Base-by-base conservation (phyloP, 2,797 vertebrate species). In the Characodon lateralis region DNA sequence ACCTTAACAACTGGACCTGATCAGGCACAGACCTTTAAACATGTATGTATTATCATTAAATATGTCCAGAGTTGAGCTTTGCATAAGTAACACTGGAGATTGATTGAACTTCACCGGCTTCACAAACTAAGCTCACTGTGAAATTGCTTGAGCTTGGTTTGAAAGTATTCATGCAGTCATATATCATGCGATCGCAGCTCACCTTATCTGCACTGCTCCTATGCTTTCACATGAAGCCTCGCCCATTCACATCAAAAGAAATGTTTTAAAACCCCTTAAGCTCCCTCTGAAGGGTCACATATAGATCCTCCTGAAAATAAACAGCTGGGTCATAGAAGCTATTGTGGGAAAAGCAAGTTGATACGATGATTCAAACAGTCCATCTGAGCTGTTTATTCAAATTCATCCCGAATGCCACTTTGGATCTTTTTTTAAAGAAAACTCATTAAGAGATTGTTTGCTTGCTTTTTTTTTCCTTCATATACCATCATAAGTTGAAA, bases 211-310 rank as follows among this genome's bases (percentile, higher is more conserved):
- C 82, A 89, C 89, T 84, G 91, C 78, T 89, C 80, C 90, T 87
- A 90, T 85, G 65, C 90, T 89, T 89, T 91, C 85, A 87, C 89
- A 90, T 88, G 89, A 88, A 94, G 90, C 91, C 92, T 89, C 65
- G 86, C 93, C 86, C 83, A 83, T 90, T 93, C 89, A 95, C 94
- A 91, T 95, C 94, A 95, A 96, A 69, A 95, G 94, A 91, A 71
- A 76, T 77, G 79, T 86, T 88, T 85, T 78, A 92, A 94, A 94
- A 91, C 89, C 91, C 89, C 85, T 87, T 93, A 94, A 95, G 93
- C 93, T 87, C 90, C 88, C 90, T 91, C 86, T 93, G 92, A 95
- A 94, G 91, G 86, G 89, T 86, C 91, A 90, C 85, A 85, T 72
- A n/a, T 55, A 72, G 59, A 72, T 75, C 77, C 88, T 88, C 82